Percentiles rank a stretch among this genome's conserved stretches.
phyloP scores from a whole-genome alignment of 1,140 invertebrate genomes.

The Zaprionus kolodkinae region DNA sequence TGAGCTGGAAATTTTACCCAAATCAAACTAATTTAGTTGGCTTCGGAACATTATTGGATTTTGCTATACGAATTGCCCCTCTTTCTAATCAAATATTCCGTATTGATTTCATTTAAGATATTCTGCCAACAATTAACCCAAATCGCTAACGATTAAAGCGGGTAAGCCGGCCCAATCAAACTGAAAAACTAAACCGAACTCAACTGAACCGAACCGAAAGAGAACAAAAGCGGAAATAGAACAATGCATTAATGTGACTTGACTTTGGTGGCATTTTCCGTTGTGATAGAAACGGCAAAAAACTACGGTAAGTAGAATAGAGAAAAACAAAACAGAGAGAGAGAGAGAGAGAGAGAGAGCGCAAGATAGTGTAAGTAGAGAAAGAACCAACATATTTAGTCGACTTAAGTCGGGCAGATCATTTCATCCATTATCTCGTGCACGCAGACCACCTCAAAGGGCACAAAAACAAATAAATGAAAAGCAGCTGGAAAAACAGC shows the following conservation, averaged over 20 bases:
- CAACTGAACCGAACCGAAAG: constrained; percentile 6
- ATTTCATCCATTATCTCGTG: constrained; percentile 1
- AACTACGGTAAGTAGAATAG: constrained; percentile 36
- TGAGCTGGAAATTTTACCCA: not conserved
- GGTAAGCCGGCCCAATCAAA: not conserved
- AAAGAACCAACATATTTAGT: not conserved
- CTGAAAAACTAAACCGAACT: constrained; percentile 7
- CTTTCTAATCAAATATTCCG: constrained; percentile 1
- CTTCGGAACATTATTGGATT: not conserved
- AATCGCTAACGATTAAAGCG: not conserved
- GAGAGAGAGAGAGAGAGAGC: not conserved
- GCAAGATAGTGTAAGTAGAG: not conserved
- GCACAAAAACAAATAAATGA: constrained; percentile 26
- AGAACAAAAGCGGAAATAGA: constrained; percentile 38
- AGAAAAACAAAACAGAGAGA: constrained; percentile 16
- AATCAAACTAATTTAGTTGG: not conserved
- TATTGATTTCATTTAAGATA: constrained; percentile 13
- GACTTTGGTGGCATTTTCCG: constrained; percentile 9
- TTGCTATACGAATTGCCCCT: not conserved
- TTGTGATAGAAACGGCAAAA: constrained; percentile 35
- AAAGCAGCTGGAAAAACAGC: constrained; percentile 41
- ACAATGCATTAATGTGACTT: constrained; percentile 39
- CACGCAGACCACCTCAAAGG: constrained; percentile 41
- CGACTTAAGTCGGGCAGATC: constrained; percentile 1
- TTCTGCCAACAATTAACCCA: constrained; percentile 22